Base-by-base conservation (phyloP, 2,113 vertebrate genomes). In the Saccopteryx leptura region DNA sequence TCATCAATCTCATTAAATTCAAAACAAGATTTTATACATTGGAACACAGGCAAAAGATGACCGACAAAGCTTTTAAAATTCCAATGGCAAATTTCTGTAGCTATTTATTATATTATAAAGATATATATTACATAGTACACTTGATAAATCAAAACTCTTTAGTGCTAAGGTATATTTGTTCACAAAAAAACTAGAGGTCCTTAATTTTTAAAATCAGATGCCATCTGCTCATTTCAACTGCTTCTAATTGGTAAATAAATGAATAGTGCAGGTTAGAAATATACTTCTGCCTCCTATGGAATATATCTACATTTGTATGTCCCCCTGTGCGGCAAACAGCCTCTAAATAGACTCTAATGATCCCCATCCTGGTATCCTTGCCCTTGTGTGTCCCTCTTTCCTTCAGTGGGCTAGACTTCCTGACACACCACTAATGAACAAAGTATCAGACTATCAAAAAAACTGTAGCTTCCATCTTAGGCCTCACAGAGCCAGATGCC, bases 21-120 rank as follows among this genome's bases (percentile, higher is more conserved):
- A 96, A 94, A 93, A 61, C 15, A 94, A 79, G 9, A 33, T 46
- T 90, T 93, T 68, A 83, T 46, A 72, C 79, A 84, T 4, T 65
- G 11, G 21, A 82, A 82, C 46, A 91, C 72, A 91, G 18, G 46
- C 75, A 96, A 91, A 69, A 65, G n/a, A 63, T 7, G 52, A n/a
- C 0, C 52, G 54, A 90, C 58, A 54, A 39, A 61, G 4, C n/a
- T 69, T 72, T 52, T 18, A 21, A 82, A 96, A 88, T 90, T 39
- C 23, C 78, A 61, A 60, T 50, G 56, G 24, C 50, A 81, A 86
- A 60, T 48, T 78, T 69, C 46, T 61, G 19, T 28, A 81, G 21
- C 33, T 63, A 31, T n/a, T 65, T 54, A 68, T 39, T 61, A 14
- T 63, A 74, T 65, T 75, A 93, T 26, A 65, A 82, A 71, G 9